These are phyloP conservation scores for Xiphophorus birchmanni DNA, from an alignment of 2,797 vertebrate genomes.

Conservation along the genomic window DNA sequence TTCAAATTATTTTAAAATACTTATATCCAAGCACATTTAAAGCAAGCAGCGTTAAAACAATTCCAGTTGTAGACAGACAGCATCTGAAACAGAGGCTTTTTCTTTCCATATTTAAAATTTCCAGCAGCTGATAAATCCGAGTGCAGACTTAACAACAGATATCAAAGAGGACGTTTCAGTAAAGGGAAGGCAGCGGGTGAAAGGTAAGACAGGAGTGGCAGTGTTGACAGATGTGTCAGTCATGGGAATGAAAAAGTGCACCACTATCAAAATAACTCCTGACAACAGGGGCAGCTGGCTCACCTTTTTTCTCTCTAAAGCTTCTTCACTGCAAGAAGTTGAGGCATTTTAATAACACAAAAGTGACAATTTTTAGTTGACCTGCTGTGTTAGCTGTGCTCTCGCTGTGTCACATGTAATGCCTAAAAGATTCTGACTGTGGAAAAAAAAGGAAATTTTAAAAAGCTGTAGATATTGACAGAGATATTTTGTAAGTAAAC, in stretches of 20 bases:
- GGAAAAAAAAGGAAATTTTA: not conserved
- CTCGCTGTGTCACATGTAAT: slow-evolving; percentile 15
- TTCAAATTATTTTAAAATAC: not conserved
- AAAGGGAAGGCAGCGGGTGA: slow-evolving; percentile 55
- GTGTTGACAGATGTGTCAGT: slow-evolving; percentile 71
- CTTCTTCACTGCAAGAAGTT: slow-evolving; percentile 39
- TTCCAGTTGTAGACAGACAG: slow-evolving; percentile 44
- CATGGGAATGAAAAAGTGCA: slow-evolving; percentile 47
- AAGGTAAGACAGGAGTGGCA: slow-evolving; percentile 51
- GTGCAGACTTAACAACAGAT: slow-evolving; percentile 55
- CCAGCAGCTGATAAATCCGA: slow-evolving; percentile 41
- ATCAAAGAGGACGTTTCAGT: slow-evolving; percentile 64
- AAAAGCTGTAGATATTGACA: not conserved
- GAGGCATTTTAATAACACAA: slow-evolving; percentile 42
- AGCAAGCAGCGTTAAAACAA: slow-evolving; percentile 38
- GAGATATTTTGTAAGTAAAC: not conserved
- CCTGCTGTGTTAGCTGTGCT: slow-evolving; percentile 16
- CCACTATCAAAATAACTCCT: slow-evolving; percentile 57
- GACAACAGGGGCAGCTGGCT: slow-evolving; percentile 41
- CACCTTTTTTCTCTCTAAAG: slow-evolving; percentile 27
- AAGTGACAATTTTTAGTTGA: slow-evolving; percentile 29
- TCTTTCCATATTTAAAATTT: slow-evolving; percentile 24
- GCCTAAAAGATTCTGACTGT: slow-evolving; percentile 8
- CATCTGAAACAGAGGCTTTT: slow-evolving; percentile 28
- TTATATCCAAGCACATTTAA: not conserved